Base-by-base conservation (phyloP, 64 coral and sea anemone genomes). In the Stichodactyla mertensii region DNA sequence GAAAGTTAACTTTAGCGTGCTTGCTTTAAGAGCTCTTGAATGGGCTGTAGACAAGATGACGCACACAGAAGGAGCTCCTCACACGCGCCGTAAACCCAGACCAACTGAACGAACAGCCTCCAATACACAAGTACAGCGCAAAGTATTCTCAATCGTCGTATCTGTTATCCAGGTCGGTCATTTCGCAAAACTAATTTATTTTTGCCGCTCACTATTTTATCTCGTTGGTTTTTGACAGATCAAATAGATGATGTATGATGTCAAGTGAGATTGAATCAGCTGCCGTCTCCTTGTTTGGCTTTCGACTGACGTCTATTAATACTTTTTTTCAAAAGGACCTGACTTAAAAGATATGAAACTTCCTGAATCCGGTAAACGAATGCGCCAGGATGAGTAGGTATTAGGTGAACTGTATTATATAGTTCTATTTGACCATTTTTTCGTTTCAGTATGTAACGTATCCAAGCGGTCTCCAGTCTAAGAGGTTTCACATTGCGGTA, bases 221-320 rank as follows among this genome's bases (percentile, higher is more conserved):
- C 69, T 74, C 36, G 3, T 45, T 31, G 24, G 24, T 31, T 74
- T 74, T 74, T 74, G 69, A 13, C 69, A 74, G 69, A 74, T 74
- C 69, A 74, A 31, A 74, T 26, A 74, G 62, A 74, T 74, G 69
- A 74, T 74, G 69, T 74, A 74, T 74, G 69, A 74, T 74, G 69
- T 74, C 69, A 74, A 74, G 69, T 26, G 69, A 74, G 69, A 74
- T 74, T 74, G 69, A 74, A 28, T 74, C 69, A 74, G 20, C 69
- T 74, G 69, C 69, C 69, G 69, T 31, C 69, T 74, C 24, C 27
- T 74, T 74, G 69, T 74, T 74, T 74, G 69, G 69, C 69, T 74
- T 74, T 27, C 69, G 0, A 74, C 69, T 74, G 69, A 74, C 69
- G 69, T 74, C 69, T 74, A 74, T 36, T 74, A 74, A 74, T 74